These are phyloP conservation scores for Marmota monax DNA, from an alignment of 2,113 vertebrate species.

Conservation along the genomic window DNA sequence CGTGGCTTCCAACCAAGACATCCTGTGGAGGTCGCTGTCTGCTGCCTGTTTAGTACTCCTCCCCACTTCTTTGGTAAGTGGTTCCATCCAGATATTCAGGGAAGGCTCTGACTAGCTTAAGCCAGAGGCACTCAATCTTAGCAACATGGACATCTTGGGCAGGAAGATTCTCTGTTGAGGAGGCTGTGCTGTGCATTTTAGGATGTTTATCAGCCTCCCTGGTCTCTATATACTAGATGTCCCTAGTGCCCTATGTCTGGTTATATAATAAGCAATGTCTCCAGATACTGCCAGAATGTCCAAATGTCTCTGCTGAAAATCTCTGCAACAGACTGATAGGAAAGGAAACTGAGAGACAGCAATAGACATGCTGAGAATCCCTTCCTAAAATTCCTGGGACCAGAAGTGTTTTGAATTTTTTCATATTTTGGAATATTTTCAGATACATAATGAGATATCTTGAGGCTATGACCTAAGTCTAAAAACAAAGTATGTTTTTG, in stretches of 20 bases:
- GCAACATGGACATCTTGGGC: not conserved
- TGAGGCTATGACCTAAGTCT: not conserved
- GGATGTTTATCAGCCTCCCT: not conserved
- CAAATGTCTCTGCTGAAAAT: not conserved
- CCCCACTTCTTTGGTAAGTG: not conserved
- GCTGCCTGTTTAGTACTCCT: not conserved
- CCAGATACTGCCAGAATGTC: not conserved
- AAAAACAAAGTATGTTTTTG: not conserved
- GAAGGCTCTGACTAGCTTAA: not conserved
- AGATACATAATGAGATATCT: not conserved
- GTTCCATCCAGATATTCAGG: not conserved
- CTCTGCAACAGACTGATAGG: not conserved
- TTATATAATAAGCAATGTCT: not conserved
- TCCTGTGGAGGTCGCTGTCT: not conserved
- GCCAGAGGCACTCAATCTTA: not conserved
- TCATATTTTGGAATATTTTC: not conserved
- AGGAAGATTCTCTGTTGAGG: not conserved
- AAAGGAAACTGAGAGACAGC: not conserved
- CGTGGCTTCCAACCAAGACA: not conserved
- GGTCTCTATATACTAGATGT: not conserved
- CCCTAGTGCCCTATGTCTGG: not conserved
- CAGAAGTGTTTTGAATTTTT: not conserved
- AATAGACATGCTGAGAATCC: not conserved
- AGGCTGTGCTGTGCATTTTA: too few relatives aligned
- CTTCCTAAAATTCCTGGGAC: not conserved